Evolutionary conservation across 1,140 invertebrate species (phyloP), one percentile per base, ranked within the genome.

Genomic region (Monomorium pharaonis): DNA sequence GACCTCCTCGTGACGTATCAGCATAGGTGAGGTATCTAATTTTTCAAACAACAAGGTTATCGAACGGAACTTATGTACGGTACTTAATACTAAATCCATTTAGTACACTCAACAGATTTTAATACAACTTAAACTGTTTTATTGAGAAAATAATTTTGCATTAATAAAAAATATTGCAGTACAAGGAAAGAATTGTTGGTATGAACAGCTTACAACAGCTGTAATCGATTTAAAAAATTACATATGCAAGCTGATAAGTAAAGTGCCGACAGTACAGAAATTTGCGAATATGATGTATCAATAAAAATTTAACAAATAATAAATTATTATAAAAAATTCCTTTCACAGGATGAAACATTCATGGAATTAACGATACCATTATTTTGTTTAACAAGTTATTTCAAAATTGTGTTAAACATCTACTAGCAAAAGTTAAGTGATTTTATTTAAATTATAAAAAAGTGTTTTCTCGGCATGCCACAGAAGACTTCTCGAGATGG

Each of bases 401-500:
- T n/a, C n/a, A n/a, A n/a, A n/a, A n/a, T n/a, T n/a, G n/a, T 37
- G n/a, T n/a, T n/a, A n/a, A n/a, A n/a, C n/a, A n/a, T n/a, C n/a
- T n/a, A n/a, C n/a, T n/a, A n/a, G n/a, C n/a, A n/a, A n/a, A n/a
- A n/a, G n/a, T n/a, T n/a, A n/a, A n/a, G n/a, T n/a, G n/a, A n/a
- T n/a, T n/a, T n/a, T n/a, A n/a, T 51, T 3, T 27, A 76, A 76
- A 76, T 5, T 10, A 44, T 18, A n/a, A n/a, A n/a, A n/a, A n/a
- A n/a, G 6, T 44, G 33, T 49, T 47, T 83, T 14, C 21, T 47
- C 5, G n/a, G 0, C 30, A 47, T 88, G 3, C 33, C 6, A n/a
- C 21, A 86, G 75, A 37, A n/a, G n/a, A 7, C 9, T 65, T 16
- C 21, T 85, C 12, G 21, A 65, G 10, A 89, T 89, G 88, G 2